Conservation (phyloP, 2,797 vertebrate species). For the Acanthiza pusilla region DNA sequence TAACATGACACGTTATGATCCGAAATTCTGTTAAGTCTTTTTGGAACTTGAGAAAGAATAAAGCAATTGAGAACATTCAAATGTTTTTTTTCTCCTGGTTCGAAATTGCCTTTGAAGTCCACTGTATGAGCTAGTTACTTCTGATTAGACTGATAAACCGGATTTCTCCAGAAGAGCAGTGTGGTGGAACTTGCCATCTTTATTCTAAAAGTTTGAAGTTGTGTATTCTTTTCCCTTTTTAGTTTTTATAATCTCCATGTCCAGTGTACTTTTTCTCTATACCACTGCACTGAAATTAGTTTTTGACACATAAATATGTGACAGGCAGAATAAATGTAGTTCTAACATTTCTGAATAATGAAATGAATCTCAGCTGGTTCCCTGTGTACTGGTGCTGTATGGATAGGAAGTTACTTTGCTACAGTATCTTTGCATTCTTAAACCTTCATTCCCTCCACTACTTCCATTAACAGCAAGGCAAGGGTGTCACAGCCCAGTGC, state of each 20-base stretch:
- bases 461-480: not conserved
- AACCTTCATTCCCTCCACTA: not conserved
- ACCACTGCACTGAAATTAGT: not conserved
- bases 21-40: not conserved
- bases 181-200: not conserved
- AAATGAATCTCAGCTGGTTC: not conserved
- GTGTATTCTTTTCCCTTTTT: not conserved
- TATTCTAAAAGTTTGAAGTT: not conserved
- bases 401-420: not conserved
- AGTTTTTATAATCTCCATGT: not conserved
- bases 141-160: not conserved
- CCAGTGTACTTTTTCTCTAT: not conserved
- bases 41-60: not conserved
- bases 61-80: not conserved
- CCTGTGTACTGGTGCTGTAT: not conserved
- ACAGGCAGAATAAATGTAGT: not conserved
- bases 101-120: not conserved
- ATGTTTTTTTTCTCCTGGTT: not conserved
- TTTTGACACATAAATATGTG: not conserved
- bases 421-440: not conserved
- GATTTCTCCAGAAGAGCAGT: not conserved
- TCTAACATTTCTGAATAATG: not conserved
- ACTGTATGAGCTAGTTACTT: not conserved
- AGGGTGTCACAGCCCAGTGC: not conserved
- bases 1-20: not conserved